These are phyloP conservation scores for Menidia beryllina DNA, from an alignment of 2,113 vertebrate species.

Conservation along the genomic window DNA sequence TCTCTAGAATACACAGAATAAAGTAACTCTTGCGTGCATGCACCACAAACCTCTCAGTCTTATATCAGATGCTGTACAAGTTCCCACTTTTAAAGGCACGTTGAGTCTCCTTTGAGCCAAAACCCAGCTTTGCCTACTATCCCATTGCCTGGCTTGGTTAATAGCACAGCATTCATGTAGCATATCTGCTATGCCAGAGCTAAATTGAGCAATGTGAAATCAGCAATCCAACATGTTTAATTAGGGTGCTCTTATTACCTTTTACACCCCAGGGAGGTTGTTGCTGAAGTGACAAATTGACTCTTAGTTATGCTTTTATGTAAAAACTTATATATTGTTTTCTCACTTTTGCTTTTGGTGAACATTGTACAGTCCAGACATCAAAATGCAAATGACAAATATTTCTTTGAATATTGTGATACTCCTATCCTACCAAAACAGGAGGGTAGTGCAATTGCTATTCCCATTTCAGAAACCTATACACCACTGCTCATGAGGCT, in stretches of 20 bases:
- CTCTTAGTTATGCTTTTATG: background rate
- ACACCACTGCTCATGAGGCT: conserved; percentile 30
- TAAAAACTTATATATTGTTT: conserved; percentile 2
- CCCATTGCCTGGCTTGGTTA: conserved; percentile 67
- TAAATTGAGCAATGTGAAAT: conserved; percentile 69
- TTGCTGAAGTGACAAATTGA: conserved; percentile 48
- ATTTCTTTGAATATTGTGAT: conserved; percentile 18
- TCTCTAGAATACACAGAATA: conserved; percentile 29
- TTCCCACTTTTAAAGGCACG: conserved; percentile 63
- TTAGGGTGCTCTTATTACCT: conserved; percentile 48
- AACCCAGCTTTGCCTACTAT: conserved; percentile 54
- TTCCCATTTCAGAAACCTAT: conserved; percentile 13
- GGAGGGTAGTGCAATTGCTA: conserved; percentile 7
- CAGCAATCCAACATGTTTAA: conserved; percentile 62
- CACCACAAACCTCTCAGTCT: conserved; percentile 43
- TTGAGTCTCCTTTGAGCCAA: conserved; percentile 61
- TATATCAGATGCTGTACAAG: conserved; percentile 54
- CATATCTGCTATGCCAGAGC: conserved; percentile 59
- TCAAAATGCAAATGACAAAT: background rate
- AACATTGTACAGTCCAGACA: conserved; percentile 6
- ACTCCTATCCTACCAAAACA: conserved; percentile 14
- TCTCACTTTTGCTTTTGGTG: conserved; percentile 11
- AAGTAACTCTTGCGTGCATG: conserved; percentile 42
- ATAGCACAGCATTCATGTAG: conserved; percentile 66
- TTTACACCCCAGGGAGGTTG: conserved; percentile 42